Conservation (phyloP, 2,797 vertebrate genomes). For the Phrynocephalus forsythii region DNA sequence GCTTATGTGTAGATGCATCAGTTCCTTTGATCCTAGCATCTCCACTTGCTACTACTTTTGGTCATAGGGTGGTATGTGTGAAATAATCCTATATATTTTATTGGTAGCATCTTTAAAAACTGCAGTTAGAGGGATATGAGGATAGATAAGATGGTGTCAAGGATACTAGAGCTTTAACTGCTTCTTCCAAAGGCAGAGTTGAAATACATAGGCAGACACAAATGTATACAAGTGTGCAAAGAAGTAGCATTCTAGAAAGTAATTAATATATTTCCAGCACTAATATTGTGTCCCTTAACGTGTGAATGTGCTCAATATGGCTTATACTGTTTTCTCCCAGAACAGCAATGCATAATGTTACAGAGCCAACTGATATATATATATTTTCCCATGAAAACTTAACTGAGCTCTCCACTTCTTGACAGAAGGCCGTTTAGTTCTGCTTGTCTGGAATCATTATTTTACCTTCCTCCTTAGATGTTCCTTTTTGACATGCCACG, state of each 20-base stretch:
- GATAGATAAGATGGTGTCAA: too few relatives aligned
- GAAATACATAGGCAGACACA: too few relatives aligned
- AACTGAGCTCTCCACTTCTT: slow-evolving; percentile 20
- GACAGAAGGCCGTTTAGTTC: slow-evolving; percentile 21
- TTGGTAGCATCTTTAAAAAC: too few relatives aligned
- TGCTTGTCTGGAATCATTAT: slow-evolving; percentile 47
- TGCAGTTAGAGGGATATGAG: too few relatives aligned
- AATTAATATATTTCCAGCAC: neutral
- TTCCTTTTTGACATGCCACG: slow-evolving; percentile 13
- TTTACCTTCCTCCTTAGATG: slow-evolving; percentile 35
- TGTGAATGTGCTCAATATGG: neutral
- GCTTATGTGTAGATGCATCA: too few relatives aligned
- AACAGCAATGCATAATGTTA: neutral
- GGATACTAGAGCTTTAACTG: too few relatives aligned
- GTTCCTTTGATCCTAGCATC: too few relatives aligned
- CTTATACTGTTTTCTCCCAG: neutral
- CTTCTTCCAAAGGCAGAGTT: too few relatives aligned
- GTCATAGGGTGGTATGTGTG: too few relatives aligned
- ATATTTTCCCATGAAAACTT: slow-evolving; percentile 20
- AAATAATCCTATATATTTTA: too few relatives aligned
- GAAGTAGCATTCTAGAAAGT: neutral
- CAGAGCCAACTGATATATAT: neutral
- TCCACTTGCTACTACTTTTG: too few relatives aligned
- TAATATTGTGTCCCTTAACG: neutral
- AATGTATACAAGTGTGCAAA: neutral